Evolutionary conservation across 2,888 invertebrate genomes (phyloP).

Genomic region (Monoplex corrugatus): DNA sequence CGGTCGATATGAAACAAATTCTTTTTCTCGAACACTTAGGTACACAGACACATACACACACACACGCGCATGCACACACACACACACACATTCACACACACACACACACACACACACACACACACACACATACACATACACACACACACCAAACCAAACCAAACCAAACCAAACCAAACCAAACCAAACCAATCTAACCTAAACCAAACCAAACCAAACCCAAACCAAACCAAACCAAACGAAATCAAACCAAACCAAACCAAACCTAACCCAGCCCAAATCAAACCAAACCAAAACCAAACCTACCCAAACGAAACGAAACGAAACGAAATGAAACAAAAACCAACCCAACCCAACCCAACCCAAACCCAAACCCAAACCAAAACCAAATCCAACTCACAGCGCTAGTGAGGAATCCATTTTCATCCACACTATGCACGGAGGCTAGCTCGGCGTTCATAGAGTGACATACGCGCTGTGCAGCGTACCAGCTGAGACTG

Average conservation of each 20-base stretch:
- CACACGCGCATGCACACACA: not conserved
- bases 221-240: too few species aligned
- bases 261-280: not conserved
- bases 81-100: not conserved
- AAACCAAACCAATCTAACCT: too few species aligned
- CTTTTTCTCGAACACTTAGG: too few species aligned
- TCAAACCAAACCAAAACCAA: not conserved
- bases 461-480: slow-evolving; percentile 62
- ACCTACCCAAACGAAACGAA: too few species aligned
- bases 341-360: not conserved
- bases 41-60: too few species aligned
- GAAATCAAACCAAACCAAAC: too few species aligned
- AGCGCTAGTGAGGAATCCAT: slow-evolving; percentile 64
- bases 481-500: slow-evolving; percentile 64
- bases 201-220: not conserved
- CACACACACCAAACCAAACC: too few species aligned
- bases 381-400: slow-evolving; percentile 53
- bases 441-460: slow-evolving; percentile 65
- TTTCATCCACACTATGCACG: slow-evolving; percentile 66
- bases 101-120: too few species aligned
- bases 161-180: not conserved
- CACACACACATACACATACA: not conserved
- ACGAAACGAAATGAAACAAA: too few species aligned
- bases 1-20: too few species aligned
- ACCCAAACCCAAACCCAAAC: not conserved